Base-by-base conservation (phyloP, 1,140 invertebrate species). In the Mactra quadrangularis region DNA sequence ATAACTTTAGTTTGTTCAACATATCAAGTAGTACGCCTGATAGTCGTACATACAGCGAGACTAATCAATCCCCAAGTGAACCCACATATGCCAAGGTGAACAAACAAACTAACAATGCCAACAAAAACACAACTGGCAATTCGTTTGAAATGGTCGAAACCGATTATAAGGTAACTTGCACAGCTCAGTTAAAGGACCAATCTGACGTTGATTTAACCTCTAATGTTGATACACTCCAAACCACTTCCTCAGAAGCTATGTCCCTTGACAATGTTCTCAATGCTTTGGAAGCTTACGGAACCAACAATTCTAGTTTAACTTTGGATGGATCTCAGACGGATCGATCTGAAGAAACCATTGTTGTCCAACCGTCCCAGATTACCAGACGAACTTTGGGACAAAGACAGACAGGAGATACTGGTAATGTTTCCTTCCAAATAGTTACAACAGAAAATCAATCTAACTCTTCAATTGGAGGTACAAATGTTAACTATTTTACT, bases 61-160 rank as follows among this genome's bases (percentile, higher is more conserved):
- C 22, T 25, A 33, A 66, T n/a, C 9, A 17, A 3, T 25, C 62
- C 2, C 1, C 35, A 11, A 2, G 47, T 1, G 62, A 68, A 41
- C 45, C 29, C 11, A 19, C 66, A n/a, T 79, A 79, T 57, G 62
- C 76, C 7, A 68, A 79, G 22, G 76, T 79, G 4, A 57, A 68
- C 22, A 79, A 79, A 45, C 27, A 25, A 2, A 59, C 55, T 29
- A 13, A 31, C 3, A 41, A 6, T 41, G 6, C 38, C 15, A 41
- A 15, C 38, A 41, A 6, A 3, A 15, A 47, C 25, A 47, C 29
- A 47, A 66, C 17, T 4, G n/a, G 27, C 7, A 38, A 45, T 47
- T 22, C 33, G 1, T 66, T 66, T 47, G 62, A 66, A 47, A 47
- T 66, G 62, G 41, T 66, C 25, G 35, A 66, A 9, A 47, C 35